Evolutionary conservation across 2,113 vertebrate genomes (phyloP).

Genomic region (Sclerurus mexicanus): DNA sequence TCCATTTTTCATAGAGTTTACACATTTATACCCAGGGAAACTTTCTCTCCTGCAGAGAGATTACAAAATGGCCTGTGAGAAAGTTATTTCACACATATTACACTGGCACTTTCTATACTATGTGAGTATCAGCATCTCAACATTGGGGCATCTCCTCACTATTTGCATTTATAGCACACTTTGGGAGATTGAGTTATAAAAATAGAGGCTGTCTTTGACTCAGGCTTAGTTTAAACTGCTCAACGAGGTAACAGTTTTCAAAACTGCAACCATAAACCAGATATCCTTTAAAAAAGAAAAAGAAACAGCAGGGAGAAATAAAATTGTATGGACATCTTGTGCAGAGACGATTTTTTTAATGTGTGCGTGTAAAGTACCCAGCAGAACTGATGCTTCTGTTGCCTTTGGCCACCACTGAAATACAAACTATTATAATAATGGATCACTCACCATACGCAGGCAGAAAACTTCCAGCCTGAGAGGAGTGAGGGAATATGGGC

Average conservation of each 20-base stretch:
- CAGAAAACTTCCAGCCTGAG: background rate
- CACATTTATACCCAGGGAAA: conserved; percentile 56
- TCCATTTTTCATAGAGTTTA: conserved; percentile 9
- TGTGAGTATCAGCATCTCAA: conserved; percentile 50
- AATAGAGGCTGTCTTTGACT: conserved; percentile 57
- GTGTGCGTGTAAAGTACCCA: background rate
- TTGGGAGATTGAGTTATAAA: conserved; percentile 62
- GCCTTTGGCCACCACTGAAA: background rate
- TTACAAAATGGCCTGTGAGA: conserved; percentile 57
- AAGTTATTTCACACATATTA: conserved; percentile 60
- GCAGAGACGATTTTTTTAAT: conserved; percentile 3
- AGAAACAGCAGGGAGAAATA: background rate
- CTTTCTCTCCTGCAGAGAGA: conserved; percentile 23
- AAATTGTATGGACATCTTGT: background rate
- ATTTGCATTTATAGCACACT: conserved; percentile 67
- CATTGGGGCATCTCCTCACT: conserved; percentile 56
- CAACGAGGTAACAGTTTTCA: conserved; percentile 24
- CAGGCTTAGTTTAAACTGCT: background rate
- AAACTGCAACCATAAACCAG: conserved; percentile 37
- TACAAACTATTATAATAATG: background rate
- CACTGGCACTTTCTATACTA: conserved; percentile 60
- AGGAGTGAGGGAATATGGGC: background rate
- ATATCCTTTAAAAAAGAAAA: background rate
- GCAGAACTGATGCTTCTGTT: background rate
- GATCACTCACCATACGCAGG: background rate